These are phyloP conservation scores for Hedya salicella DNA, from an alignment of 2,888 invertebrate genomes.

Conservation along the genomic window DNA sequence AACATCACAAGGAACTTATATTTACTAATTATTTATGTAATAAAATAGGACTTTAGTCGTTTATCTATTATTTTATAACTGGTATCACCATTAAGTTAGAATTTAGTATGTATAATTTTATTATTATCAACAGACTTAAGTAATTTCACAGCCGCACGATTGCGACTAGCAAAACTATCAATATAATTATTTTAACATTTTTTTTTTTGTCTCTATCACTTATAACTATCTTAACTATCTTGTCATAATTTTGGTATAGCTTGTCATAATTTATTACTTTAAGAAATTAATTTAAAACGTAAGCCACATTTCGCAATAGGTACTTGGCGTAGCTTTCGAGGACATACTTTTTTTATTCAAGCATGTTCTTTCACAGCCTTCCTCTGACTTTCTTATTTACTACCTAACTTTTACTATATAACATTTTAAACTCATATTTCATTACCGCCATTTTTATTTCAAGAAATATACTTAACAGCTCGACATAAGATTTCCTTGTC, in stretches of 20 bases:
- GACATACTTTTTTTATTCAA: neutral
- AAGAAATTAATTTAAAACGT: no score
- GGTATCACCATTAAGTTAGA: conserved; percentile 27
- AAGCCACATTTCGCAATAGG: neutral
- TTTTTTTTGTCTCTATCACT: neutral
- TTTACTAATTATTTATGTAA: neutral
- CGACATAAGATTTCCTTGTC: no score
- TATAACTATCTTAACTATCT: neutral
- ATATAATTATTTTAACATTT: neutral
- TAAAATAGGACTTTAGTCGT: neutral
- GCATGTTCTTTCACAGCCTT: neutral
- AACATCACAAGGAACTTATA: conserved; percentile 1
- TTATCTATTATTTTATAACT: conserved; percentile 22
- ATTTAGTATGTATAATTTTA: conserved; percentile 15
- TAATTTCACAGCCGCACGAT: conserved; percentile 36
- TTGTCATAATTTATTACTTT: no score
- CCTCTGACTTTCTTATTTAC: neutral
- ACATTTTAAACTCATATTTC: no score
- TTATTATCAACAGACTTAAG: conserved; percentile 28
- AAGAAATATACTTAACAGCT: no score
- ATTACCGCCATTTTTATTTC: no score
- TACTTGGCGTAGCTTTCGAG: neutral
- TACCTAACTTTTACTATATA: no score
- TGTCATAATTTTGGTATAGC: neutral
- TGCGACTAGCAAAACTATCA: neutral